These are phyloP conservation scores for Procambarus clarkii DNA, from an alignment of 1,140 invertebrate genomes.

Conservation along the genomic window DNA sequence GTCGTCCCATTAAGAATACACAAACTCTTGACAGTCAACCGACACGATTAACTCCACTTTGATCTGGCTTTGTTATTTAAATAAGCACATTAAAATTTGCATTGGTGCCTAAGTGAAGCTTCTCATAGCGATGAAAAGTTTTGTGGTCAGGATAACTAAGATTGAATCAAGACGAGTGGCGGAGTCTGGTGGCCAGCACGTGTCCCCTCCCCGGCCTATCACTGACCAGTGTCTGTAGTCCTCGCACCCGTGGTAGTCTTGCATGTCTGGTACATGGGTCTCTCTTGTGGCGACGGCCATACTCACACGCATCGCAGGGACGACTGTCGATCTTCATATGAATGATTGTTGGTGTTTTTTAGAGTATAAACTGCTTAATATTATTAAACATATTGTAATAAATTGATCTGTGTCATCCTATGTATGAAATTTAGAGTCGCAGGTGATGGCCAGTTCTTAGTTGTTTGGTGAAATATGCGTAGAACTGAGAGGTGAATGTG, in stretches of 20 bases:
- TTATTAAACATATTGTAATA: slow-evolving; percentile 47
- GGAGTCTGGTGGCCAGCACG: slow-evolving; percentile 19
- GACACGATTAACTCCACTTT: slow-evolving; percentile 14
- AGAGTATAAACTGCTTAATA: slow-evolving; percentile 58
- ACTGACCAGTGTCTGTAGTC: slow-evolving; percentile 43
- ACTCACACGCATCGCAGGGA: slow-evolving; percentile 41
- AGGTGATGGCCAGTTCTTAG: slow-evolving; percentile 15
- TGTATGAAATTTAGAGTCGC: slow-evolving; percentile 46
- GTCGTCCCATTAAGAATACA: slow-evolving; percentile 1
- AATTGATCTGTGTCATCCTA: slow-evolving; percentile 43
- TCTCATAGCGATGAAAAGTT: slow-evolving; percentile 3
- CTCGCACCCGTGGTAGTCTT: slow-evolving; percentile 47
- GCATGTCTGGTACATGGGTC: slow-evolving; percentile 20
- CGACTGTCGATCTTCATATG: slow-evolving; percentile 37
- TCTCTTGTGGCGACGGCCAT: slow-evolving; percentile 35
- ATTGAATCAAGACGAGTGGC: slow-evolving; percentile 39
- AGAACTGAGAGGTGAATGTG: not conserved
- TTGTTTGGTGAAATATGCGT: slow-evolving; percentile 7
- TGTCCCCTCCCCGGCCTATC: not conserved
- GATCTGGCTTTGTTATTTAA: slow-evolving; percentile 21
- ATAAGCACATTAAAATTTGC: slow-evolving; percentile 22
- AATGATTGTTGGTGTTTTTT: slow-evolving; percentile 49
- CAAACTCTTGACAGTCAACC: slow-evolving; percentile 26
- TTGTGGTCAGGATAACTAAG: not conserved
- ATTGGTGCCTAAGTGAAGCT: slow-evolving; percentile 33